These are phyloP conservation scores for Naja naja DNA, from an alignment of 2,113 vertebrate species.

Conservation along the genomic window DNA sequence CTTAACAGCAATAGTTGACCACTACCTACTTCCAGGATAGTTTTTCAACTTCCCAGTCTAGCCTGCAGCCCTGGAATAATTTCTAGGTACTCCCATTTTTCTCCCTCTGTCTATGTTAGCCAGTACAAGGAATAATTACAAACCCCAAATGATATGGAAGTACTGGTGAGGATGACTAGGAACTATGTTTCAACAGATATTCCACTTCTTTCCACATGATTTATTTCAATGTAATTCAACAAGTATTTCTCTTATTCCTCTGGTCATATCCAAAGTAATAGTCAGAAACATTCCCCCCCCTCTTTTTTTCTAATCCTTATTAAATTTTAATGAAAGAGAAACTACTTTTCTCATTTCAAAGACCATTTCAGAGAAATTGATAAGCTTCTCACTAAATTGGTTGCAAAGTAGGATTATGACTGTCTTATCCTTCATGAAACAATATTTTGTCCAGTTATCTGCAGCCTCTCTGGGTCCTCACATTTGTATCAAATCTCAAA, in stretches of 20 bases:
- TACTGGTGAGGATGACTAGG: background rate
- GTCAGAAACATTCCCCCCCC: background rate
- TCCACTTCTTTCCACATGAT: background rate
- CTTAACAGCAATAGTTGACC: background rate
- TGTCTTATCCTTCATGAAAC: background rate
- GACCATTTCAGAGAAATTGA: background rate
- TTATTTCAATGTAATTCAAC: background rate
- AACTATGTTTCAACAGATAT: background rate
- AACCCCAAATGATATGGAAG: background rate
- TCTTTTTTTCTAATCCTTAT: background rate
- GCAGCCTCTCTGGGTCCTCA: background rate
- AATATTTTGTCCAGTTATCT: background rate
- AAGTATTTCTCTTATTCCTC: background rate
- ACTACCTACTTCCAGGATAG: background rate
- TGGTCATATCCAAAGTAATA: background rate
- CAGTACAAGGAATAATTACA: background rate
- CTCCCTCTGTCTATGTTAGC: background rate
- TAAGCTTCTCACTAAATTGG: background rate
- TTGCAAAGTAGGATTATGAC: background rate
- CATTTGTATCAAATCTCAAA: background rate
- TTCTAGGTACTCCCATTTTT: background rate
- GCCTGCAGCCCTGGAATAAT: background rate
- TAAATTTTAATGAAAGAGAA: background rate
- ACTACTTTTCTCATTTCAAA: background rate
- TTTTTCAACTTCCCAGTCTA: background rate